phyloP scores from a whole-genome alignment of 1,140 invertebrate species.

The Drosophila kanapiae region DNA sequence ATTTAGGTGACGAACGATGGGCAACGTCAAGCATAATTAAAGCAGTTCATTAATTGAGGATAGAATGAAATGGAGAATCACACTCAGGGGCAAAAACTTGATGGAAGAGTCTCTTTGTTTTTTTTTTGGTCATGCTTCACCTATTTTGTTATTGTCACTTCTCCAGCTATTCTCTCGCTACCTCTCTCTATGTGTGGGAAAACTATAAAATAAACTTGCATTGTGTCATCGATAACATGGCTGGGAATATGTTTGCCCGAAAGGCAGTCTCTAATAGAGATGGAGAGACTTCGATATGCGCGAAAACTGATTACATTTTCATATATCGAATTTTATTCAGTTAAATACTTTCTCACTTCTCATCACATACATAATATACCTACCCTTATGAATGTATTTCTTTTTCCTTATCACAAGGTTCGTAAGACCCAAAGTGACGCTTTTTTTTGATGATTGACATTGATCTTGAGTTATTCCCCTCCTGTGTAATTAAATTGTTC shows the following conservation, averaged over 20 bases:
- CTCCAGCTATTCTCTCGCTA: neutral
- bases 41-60: constrained; percentile 46
- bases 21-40: constrained; percentile 50
- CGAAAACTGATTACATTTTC: neutral
- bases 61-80: constrained; percentile 27
- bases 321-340: neutral
- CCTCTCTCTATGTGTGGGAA: neutral
- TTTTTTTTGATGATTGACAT: neutral
- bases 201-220: constrained; percentile 10
- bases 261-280: neutral
- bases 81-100: constrained; percentile 11
- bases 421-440: neutral
- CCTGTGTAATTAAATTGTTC: constrained; percentile 24
- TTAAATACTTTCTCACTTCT: too few relatives aligned
- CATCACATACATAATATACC: too few relatives aligned
- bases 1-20: constrained; percentile 32
- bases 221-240: constrained; percentile 2
- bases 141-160: constrained; percentile 22
- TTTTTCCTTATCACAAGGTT: neutral
- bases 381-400: too few relatives aligned
- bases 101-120: constrained; percentile 6
- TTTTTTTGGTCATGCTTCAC: constrained; percentile 42
- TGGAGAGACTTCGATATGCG: neutral
- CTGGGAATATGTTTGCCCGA: neutral
- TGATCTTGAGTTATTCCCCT: constrained; percentile 22